A percentile compares a stretch with the other conserved stretches of the same genome.
These are phyloP conservation scores for Hoplodrina blanda DNA, from an alignment of 2,888 invertebrate species.

Conservation along the genomic window DNA sequence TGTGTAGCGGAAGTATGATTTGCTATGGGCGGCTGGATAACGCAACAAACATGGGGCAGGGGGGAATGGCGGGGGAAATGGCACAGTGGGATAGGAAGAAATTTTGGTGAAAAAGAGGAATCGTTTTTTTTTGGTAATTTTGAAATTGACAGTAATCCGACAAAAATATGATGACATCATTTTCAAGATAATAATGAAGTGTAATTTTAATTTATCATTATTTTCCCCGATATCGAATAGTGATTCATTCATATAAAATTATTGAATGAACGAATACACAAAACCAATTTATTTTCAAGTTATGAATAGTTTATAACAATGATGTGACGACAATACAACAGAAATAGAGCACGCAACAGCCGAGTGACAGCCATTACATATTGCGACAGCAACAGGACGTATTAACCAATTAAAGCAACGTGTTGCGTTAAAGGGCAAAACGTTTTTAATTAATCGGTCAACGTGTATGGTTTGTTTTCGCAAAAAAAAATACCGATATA, in stretches of 20 bases:
- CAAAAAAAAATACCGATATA: neutral
- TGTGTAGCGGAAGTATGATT: conserved; percentile 85
- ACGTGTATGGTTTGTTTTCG: conserved; percentile 1
- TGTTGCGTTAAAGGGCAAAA: conserved; percentile 73
- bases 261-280: conserved; percentile 20
- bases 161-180: neutral
- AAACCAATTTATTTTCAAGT: conserved; percentile 16
- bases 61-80: conserved; percentile 18
- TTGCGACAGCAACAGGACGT: conserved; percentile 73
- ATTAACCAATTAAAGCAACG: conserved; percentile 81
- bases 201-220: neutral
- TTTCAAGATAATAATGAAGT: neutral
- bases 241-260: conserved; percentile 16
- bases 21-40: conserved; percentile 79
- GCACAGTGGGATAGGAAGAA: conserved; percentile 4
- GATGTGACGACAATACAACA: conserved; percentile 60
- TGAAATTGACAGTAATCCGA: neutral
- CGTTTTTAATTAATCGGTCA: conserved; percentile 72
- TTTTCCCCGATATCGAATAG: neutral
- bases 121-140: neutral
- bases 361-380: conserved; percentile 70
- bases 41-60: conserved; percentile 75
- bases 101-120: neutral
- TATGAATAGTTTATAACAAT: conserved; percentile 46
- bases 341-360: conserved; percentile 79